A percentile compares a stretch with the other conserved stretches of the same genome.
Conservation (phyloP, 2,797 vertebrate species). For the Fistularia commersonii region DNA sequence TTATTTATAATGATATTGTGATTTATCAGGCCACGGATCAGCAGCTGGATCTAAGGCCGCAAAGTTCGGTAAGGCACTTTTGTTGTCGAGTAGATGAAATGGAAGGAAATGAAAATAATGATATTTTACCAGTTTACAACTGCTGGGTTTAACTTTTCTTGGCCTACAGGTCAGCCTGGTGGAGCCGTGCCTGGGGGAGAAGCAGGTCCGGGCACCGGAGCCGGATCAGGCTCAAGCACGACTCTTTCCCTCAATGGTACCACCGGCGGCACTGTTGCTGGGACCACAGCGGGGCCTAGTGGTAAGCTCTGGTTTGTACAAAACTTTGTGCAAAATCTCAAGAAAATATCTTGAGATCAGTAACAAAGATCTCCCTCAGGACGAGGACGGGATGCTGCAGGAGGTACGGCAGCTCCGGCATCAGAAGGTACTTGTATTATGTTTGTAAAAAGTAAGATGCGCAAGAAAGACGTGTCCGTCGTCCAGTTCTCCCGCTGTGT, state of each 20-base stretch:
- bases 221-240: constrained; percentile 20
- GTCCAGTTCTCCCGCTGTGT: too few species aligned
- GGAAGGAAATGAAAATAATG: not conserved
- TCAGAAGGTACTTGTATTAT: constrained; percentile 41
- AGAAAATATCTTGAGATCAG: not conserved
- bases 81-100: too few species aligned
- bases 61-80: constrained; percentile 2
- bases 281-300: constrained; percentile 31
- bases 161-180: constrained; percentile 44
- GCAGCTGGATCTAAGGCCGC: constrained; percentile 75
- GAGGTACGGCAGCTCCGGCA: constrained; percentile 40
- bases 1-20: not conserved
- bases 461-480: too few species aligned
- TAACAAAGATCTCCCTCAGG: constrained; percentile 25
- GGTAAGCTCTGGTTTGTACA: constrained; percentile 35
- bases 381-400: constrained; percentile 29
- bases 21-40: constrained; percentile 41
- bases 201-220: constrained; percentile 6
- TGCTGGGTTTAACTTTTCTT: not conserved
- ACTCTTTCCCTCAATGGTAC: constrained; percentile 46
- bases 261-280: constrained; percentile 11
- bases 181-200: constrained; percentile 46
- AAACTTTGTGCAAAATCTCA: not conserved
- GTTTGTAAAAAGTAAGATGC: not conserved
- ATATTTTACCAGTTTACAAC: not conserved